Evolutionary conservation across 2,888 invertebrate species (phyloP).

Genomic region (Mythimna albipuncta): DNA sequence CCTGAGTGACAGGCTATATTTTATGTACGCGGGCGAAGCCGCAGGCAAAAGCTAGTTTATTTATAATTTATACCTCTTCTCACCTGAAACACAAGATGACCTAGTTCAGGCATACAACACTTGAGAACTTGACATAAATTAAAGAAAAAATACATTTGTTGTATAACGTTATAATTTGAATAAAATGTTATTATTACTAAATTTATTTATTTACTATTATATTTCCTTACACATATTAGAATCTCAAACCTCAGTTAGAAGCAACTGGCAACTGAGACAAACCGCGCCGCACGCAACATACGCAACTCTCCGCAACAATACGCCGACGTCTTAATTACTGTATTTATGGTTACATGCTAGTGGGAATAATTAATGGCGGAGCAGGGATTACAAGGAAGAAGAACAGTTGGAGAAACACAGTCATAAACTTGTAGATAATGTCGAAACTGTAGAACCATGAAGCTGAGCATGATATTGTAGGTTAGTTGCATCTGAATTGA

Average conservation of each 20-base stretch:
- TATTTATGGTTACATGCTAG: conserved; percentile 58
- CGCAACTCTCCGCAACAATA: conserved; percentile 35
- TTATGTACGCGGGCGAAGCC: too few relatives aligned
- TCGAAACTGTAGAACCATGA: neutral
- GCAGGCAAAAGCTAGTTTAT: too few relatives aligned
- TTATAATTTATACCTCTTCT: neutral
- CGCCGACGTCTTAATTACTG: conserved; percentile 66
- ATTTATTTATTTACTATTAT: neutral
- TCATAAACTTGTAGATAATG: neutral
- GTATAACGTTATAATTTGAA: too few relatives aligned
- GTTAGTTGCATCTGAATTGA: neutral
- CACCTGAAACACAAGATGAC: too few relatives aligned
- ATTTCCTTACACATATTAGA: neutral
- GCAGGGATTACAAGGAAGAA: conserved; percentile 18
- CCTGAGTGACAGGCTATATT: too few relatives aligned
- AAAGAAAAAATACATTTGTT: too few relatives aligned
- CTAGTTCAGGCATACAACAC: too few relatives aligned
- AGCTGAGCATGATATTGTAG: neutral
- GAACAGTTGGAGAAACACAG: conserved; percentile 9
- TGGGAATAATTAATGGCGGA: conserved; percentile 42
- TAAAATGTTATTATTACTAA: too few relatives aligned
- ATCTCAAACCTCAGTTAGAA: conserved; percentile 9
- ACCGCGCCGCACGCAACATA: conserved; percentile 50
- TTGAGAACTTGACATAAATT: too few relatives aligned
- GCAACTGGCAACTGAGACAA: conserved; percentile 7